These are phyloP conservation scores for Caenorhabditis zanzibari DNA, from an alignment of 2,888 invertebrate species.

Conservation along the genomic window DNA sequence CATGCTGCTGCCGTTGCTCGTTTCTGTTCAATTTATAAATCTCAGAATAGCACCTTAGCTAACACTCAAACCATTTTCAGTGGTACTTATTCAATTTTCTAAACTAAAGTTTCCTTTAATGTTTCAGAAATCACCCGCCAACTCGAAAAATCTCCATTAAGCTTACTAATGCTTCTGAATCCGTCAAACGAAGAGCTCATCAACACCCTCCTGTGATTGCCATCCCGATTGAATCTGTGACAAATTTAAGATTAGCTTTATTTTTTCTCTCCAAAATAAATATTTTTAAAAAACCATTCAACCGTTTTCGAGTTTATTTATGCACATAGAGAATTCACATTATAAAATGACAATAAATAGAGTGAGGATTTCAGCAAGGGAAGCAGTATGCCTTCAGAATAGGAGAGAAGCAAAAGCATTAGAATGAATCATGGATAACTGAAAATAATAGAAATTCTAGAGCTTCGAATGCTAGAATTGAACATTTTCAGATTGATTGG, in stretches of 20 bases:
- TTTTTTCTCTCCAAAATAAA: neutral
- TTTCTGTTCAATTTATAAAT: constrained; percentile 61
- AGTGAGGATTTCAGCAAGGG: neutral
- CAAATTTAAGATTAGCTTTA: constrained; percentile 1
- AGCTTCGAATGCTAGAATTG: constrained; percentile 2
- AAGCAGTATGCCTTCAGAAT: neutral
- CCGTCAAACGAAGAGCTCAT: constrained; percentile 46
- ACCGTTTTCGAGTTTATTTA: constrained; percentile 55
- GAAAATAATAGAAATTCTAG: constrained; percentile 14
- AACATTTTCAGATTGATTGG: neutral
- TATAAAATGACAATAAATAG: constrained; percentile 32
- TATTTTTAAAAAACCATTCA: neutral
- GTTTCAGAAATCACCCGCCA: constrained; percentile 50
- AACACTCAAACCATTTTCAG: constrained; percentile 58
- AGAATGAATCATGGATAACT: neutral
- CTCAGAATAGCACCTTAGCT: constrained; percentile 44
- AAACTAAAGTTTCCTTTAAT: neutral
- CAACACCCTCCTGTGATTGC: constrained; percentile 56
- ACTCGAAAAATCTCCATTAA: constrained; percentile 55
- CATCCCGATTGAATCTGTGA: constrained; percentile 17
- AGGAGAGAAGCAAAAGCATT: constrained; percentile 14
- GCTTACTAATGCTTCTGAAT: constrained; percentile 44
- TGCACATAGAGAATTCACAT: constrained; percentile 31
- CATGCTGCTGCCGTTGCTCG: constrained; percentile 55
- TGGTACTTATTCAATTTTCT: constrained; percentile 24